These are phyloP conservation scores for Bungarus multicinctus DNA, from an alignment of 2,113 vertebrate species.

Conservation along the genomic window DNA sequence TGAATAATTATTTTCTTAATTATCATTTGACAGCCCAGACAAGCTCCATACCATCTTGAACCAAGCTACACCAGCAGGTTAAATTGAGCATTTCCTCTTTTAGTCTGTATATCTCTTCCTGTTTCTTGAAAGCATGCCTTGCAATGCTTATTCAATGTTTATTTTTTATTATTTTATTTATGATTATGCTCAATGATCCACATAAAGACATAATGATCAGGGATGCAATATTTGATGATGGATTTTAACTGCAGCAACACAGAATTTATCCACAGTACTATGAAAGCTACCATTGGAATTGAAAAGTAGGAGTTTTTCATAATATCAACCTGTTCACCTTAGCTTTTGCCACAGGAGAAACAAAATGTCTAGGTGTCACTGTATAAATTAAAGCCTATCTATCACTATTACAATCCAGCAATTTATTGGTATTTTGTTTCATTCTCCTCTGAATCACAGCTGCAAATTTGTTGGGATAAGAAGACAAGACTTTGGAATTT, in stretches of 20 bases:
- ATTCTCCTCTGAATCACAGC: neutral
- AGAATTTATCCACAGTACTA: neutral
- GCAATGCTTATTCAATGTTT: neutral
- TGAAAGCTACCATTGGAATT: neutral
- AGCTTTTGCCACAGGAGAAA: neutral
- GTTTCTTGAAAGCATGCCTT: neutral
- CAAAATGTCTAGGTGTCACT: neutral
- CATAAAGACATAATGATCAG: neutral
- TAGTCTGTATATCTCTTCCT: neutral
- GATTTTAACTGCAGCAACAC: neutral
- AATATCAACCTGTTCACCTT: neutral
- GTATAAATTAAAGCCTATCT: neutral
- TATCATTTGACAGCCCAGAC: neutral
- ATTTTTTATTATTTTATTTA: neutral
- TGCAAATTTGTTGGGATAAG: neutral
- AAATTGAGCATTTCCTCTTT: neutral
- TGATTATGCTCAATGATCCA: neutral
- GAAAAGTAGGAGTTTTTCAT: neutral
- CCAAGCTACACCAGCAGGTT: neutral
- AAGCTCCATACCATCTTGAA: neutral
- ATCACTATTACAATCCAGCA: neutral
- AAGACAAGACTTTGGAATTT: neutral
- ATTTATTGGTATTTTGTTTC: neutral
- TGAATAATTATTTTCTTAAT: neutral
- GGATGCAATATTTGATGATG: neutral